Base-by-base conservation (phyloP, 2,797 vertebrate genomes). In the Taenioides sp. region DNA sequence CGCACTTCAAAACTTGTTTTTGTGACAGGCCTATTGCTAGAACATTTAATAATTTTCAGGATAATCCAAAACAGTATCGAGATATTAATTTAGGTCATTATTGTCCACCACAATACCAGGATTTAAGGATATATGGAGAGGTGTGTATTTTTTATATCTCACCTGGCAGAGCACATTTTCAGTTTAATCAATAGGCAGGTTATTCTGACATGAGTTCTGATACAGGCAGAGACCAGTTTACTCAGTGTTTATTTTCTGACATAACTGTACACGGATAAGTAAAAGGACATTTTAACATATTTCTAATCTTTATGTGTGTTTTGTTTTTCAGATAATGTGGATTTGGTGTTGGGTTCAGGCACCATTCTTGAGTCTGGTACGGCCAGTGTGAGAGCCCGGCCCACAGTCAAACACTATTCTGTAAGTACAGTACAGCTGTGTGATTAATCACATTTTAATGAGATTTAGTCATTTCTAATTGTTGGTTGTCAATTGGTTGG, bases 351-450 rank as follows among this genome's bases (percentile, higher is more conserved):
- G 73, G 78, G 76, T 20, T 77, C 92, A 0, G 52, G 91, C 12
- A 78, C 74, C 0, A 87, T 92, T 63, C 84, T 76, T 0, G 93
- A 94, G 55, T 92, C 93, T 1, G 93, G 94, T 49, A 94, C 93
- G 1, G 94, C 94, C 66, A 94, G 92, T 10, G 94, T 95, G 50
- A 86, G 92, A 16, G 88, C 93, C 55, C 90, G 94, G 77, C 94
- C 94, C 47, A 94, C 92, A 0, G 94, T 95, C 78, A 95, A 93
- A 49, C 93, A 94, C 81, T 79, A 89, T 34, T 0, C 76, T 65
- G 94, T 94, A 84, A 88, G 92, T 93, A 81, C 72, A 69, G 23
- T 27, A 2, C 0, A 2, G 12, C 14, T 37, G 34, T 37, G 34
- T 37, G 16, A 16, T 47, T 47, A 4, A 4, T 16, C 14, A 47